Evolutionary conservation across 2,888 invertebrate genomes (phyloP).

Genomic region (Perdita meconis): DNA sequence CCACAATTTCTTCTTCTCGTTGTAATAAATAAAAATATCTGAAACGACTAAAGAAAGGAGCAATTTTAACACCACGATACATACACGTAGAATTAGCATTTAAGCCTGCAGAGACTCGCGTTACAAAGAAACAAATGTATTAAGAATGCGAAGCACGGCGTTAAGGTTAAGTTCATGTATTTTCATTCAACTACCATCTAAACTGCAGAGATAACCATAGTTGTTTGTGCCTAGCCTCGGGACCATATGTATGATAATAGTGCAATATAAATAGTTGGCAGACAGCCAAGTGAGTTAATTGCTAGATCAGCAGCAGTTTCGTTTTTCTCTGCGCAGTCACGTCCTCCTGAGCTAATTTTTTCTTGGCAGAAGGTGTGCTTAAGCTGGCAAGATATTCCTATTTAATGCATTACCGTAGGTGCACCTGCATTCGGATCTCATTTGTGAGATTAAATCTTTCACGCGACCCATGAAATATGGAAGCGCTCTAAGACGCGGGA

Average conservation of each 20-base stretch:
- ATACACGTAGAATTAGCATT: too few relatives aligned
- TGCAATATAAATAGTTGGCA: slow-evolving; percentile 71
- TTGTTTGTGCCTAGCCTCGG: slow-evolving; percentile 41
- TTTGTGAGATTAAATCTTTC: slow-evolving; percentile 68
- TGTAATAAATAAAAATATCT: too few relatives aligned
- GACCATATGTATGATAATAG: slow-evolving; percentile 66
- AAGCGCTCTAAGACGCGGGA: slow-evolving; percentile 21
- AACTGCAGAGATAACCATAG: slow-evolving; percentile 26
- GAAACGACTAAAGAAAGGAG: too few relatives aligned
- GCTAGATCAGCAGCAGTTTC: slow-evolving; percentile 68
- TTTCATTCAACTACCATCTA: slow-evolving; percentile 23
- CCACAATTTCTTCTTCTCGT: too few relatives aligned
- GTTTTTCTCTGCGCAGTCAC: slow-evolving; percentile 48
- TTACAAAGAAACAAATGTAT: neutral
- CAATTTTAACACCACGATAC: too few relatives aligned
- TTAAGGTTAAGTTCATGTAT: slow-evolving; percentile 3
- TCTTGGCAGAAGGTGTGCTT: slow-evolving; percentile 64
- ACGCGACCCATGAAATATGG: slow-evolving; percentile 40
- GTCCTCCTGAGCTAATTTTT: slow-evolving; percentile 59
- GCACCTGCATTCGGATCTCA: slow-evolving; percentile 60
- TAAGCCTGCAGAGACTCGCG: neutral
- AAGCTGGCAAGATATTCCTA: slow-evolving; percentile 59
- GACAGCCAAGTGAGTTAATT: slow-evolving; percentile 68
- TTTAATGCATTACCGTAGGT: slow-evolving; percentile 55
- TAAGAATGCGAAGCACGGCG: neutral